Conservation (phyloP, 2,888 invertebrate genomes). For the Cancer borealis region DNA sequence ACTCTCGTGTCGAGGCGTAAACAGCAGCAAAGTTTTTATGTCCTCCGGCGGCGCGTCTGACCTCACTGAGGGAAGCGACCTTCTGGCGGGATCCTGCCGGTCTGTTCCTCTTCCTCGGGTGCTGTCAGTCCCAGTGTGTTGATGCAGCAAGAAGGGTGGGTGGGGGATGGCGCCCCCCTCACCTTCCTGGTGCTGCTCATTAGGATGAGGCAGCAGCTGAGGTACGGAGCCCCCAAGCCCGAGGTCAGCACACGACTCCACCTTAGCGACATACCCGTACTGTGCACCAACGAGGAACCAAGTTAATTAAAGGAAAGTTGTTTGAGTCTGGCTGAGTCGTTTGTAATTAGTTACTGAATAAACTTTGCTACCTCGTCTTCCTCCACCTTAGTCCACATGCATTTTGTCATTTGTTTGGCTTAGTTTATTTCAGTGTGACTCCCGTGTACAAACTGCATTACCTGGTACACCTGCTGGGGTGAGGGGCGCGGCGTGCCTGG, state of each 20-base stretch:
- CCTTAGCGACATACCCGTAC: background rate
- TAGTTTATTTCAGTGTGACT: background rate
- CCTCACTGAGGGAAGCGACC: constrained; percentile 1
- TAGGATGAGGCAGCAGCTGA: background rate
- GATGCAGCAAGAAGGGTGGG: background rate
- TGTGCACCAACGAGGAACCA: background rate
- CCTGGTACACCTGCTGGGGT: background rate
- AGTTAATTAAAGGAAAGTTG: constrained; percentile 24
- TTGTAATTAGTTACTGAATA: background rate
- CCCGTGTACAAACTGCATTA: background rate
- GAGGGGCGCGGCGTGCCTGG: constrained; percentile 26
- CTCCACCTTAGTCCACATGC: background rate
- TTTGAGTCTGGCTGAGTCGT: background rate
- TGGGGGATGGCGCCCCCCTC: background rate
- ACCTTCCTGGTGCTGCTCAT: background rate
- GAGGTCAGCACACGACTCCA: constrained; percentile 3
- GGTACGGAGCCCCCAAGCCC: background rate
- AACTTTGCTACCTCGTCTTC: background rate
- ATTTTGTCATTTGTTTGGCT: background rate
- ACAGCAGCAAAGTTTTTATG: background rate
- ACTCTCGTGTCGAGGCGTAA: background rate
- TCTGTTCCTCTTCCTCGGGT: background rate
- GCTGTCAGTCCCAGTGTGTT: background rate
- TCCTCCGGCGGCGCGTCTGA: background rate
- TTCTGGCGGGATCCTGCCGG: background rate